Evolutionary conservation across 2,113 vertebrate species (phyloP), one percentile per base, ranked within the genome.

Genomic region (Indicator maculatus): DNA sequence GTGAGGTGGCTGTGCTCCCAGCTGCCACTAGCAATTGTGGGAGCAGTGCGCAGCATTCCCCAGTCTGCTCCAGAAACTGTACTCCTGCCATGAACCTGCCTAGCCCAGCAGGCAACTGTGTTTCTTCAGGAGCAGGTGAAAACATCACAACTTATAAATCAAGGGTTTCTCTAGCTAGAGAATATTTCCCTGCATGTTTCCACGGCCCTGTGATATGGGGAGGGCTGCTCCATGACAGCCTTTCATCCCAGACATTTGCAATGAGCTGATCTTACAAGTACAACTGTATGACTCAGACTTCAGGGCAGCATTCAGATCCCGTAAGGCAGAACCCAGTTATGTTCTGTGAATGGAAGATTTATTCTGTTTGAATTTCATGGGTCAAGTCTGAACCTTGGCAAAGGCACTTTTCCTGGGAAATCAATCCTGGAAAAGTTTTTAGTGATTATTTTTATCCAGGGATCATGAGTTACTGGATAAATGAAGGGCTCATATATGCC

Each of bases 121-220:
- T 82, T 90, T 76, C 79, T 92, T 50, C 59, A 76, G 80, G 24
- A 95, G 86, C 83, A 86, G 73, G 92, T 93, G 65, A 66, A 92
- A 93, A 91, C 77, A 44, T 84, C 88, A 73, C 2, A 3, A 27
- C 77, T 83, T 90, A 77, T 95, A 89, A 95, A 95, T 90, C 89
- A 95, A 91, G 93, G 85, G 36, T 81, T 74, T 59, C 47, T 41
- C 69, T 60, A 69, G 58, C 39, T 82, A 31, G 74, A 61, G 81
- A 89, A 85, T 20, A 1, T 81, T 90, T 72, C 55, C 64, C 77
- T 92, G 83, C 94, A 95, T 0, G 19, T 92, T 95, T 93, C 82
- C 79, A 80, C 52, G 71, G 82, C 58, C 60, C 56, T 52, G 69
- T 0, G 9, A 9, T 77, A 45, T 0, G 2, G 26, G 24, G 52